phyloP scores from a whole-genome alignment of 2,113 vertebrate genomes.

The Macaca nemestrina region DNA sequence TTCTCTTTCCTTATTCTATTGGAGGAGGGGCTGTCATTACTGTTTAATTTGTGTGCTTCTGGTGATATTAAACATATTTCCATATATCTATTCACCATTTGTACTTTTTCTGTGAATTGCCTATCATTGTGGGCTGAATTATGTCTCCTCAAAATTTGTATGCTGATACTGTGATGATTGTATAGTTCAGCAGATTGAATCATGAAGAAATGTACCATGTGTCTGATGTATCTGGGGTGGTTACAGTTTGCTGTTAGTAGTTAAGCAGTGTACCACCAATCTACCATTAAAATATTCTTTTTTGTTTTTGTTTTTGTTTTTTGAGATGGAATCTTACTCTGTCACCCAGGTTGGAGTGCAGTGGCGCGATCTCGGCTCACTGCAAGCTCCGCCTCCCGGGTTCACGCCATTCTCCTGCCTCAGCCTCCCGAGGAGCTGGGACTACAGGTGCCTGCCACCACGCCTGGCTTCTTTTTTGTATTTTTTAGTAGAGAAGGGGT shows the following conservation, averaged over 20 bases:
- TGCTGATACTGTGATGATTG: slow-evolving; percentile 77
- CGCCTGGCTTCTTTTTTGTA: no score
- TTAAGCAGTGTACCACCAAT: background rate
- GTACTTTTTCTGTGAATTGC: background rate
- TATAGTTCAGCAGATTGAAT: slow-evolving; percentile 82
- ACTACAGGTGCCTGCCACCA: no score
- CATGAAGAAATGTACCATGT: slow-evolving; percentile 70
- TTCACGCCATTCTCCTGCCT: no score
- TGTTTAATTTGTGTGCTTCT: background rate
- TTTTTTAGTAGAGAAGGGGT: no score
- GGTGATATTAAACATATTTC: background rate
- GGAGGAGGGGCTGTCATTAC: background rate
- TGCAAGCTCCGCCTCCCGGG: no score
- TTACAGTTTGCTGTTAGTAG: background rate
- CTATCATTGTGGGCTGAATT: background rate
- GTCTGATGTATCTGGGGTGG: slow-evolving; percentile 78
- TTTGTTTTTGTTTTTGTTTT: no score
- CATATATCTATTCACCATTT: background rate
- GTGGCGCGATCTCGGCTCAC: no score
- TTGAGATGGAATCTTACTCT: no score
- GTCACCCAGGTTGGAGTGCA: no score
- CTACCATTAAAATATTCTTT: background rate
- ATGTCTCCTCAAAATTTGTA: background rate
- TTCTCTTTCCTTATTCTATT: background rate
- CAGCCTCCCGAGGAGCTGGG: no score